Evolutionary conservation across 2,797 vertebrate genomes (phyloP).

Genomic region (Halcyon leucocephala): DNA sequence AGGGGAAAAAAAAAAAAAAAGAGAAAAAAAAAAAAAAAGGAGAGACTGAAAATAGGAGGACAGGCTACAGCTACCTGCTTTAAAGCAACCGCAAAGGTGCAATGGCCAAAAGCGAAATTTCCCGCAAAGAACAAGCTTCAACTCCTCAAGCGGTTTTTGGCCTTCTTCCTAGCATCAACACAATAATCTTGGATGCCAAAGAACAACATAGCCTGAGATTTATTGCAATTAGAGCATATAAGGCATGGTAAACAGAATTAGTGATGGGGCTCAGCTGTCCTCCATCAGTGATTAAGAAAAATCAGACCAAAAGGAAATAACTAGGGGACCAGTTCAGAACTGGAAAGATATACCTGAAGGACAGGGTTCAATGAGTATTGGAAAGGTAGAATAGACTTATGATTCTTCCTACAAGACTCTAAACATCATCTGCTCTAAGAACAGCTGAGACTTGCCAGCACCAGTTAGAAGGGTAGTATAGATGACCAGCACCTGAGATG

Average conservation of each 20-base stretch:
- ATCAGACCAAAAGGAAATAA: neutral
- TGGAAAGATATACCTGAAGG: neutral
- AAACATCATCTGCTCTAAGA: neutral
- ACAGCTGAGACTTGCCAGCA: neutral
- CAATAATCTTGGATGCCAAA: neutral
- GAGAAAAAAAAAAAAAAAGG: neutral
- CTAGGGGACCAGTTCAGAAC: neutral
- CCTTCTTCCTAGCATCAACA: neutral
- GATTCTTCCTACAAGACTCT: neutral
- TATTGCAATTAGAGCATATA: neutral
- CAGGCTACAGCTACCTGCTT: neutral
- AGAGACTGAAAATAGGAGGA: neutral
- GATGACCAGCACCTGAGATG: neutral
- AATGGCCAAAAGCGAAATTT: neutral
- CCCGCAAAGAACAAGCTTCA: neutral
- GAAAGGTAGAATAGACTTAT: neutral
- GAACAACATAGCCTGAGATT: neutral
- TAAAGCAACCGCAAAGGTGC: neutral
- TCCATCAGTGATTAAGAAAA: neutral
- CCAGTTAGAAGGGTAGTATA: neutral
- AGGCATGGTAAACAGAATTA: neutral
- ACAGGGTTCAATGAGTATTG: neutral
- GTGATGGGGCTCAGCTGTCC: neutral
- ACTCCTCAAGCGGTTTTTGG: accelerated
- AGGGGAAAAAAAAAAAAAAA: neutral